Percentiles rank a stretch among this genome's conserved stretches.
These are phyloP conservation scores for Orthosia gothica DNA, from an alignment of 2,888 invertebrate genomes.

Conservation along the genomic window DNA sequence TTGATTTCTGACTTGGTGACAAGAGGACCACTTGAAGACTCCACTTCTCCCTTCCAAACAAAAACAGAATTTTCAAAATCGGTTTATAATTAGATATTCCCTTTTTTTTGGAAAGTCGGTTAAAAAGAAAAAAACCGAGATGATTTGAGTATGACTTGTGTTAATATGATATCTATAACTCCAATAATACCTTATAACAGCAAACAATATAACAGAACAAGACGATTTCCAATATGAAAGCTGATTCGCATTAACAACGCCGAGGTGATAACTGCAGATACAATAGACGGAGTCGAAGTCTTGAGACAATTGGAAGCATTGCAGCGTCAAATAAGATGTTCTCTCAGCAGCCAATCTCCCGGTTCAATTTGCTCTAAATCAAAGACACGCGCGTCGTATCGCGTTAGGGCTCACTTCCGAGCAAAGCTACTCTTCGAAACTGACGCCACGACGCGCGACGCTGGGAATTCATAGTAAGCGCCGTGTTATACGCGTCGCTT, in stretches of 20 bases:
- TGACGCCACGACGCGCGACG: no score
- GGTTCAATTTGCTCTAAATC: constrained; percentile 90
- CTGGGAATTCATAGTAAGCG: no score
- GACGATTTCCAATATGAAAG: constrained; percentile 66
- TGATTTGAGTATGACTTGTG: no score
- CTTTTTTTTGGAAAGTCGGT: no score
- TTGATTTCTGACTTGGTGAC: no score
- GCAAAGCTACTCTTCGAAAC: no score
- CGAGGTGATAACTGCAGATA: constrained; percentile 76
- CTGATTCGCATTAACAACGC: constrained; percentile 74
- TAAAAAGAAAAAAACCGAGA: neutral
- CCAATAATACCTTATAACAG: constrained; percentile 31
- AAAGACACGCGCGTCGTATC: constrained; percentile 73
- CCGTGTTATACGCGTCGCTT: no score
- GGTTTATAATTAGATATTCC: no score
- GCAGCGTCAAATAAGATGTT: constrained; percentile 89
- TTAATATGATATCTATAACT: neutral
- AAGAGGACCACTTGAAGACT: no score
- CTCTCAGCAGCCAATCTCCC: constrained; percentile 85
- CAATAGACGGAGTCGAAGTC: constrained; percentile 79
- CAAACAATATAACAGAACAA: constrained; percentile 68
- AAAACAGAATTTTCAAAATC: no score
- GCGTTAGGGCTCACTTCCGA: constrained; percentile 31
- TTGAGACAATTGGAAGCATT: constrained; percentile 87
- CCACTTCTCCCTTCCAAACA: no score